Percentiles rank a stretch among this genome's conserved stretches.
phyloP scores from a whole-genome alignment of 2,113 vertebrate genomes.

The Lophius piscatorius region DNA sequence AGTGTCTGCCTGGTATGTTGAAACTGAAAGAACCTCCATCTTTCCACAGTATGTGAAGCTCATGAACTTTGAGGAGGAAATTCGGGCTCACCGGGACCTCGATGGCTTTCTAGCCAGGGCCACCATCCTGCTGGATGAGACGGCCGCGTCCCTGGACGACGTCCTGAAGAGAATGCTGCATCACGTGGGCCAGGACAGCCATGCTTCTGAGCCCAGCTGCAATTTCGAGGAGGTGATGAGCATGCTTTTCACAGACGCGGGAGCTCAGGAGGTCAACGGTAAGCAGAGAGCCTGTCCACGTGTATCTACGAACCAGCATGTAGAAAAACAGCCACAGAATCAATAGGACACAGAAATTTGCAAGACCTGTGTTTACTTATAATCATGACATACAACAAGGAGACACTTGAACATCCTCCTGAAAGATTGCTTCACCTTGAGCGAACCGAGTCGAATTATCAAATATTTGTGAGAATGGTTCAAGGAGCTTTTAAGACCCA shows the following conservation, averaged over 20 bases:
- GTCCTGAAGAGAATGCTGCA: constrained; percentile 92
- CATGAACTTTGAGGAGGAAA: constrained; percentile 97
- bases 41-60: constrained; percentile 92
- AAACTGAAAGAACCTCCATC: neutral
- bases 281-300: constrained; percentile 33
- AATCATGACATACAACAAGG: constrained; percentile 7
- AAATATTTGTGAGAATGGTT: constrained; percentile 33
- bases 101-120: constrained; percentile 93
- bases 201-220: constrained; percentile 81
- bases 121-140: constrained; percentile 93
- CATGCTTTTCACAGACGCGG: constrained; percentile 93
- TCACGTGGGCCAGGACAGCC: constrained; percentile 87
- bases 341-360: constrained; percentile 4
- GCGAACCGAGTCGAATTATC: constrained; percentile 31
- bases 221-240: constrained; percentile 95
- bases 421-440: constrained; percentile 16
- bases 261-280: constrained; percentile 91
- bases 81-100: constrained; percentile 92
- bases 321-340: neutral
- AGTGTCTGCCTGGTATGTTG: neutral
- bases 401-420: constrained; percentile 39
- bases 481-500: constrained; percentile 31
- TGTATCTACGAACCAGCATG: neutral
- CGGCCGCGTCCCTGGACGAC: constrained; percentile 91
- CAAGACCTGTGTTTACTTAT: neutral